Conservation (phyloP, 1,140 invertebrate species). For the Bombus waltoni region DNA sequence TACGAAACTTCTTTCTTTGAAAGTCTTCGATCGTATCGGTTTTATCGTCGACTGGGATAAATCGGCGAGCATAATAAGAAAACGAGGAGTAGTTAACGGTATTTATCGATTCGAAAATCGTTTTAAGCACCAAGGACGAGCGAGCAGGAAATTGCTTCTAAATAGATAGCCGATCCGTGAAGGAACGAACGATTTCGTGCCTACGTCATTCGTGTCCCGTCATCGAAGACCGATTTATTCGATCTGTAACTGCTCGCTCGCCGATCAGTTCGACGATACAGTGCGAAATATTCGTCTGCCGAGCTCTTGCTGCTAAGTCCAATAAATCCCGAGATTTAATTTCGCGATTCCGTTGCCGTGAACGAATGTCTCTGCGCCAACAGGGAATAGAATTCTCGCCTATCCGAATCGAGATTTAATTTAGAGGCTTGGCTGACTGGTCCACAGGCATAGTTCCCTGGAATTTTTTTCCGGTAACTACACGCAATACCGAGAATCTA, state of each 20-base stretch:
- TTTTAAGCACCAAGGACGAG: background rate
- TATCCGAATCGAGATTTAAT: constrained; percentile 55
- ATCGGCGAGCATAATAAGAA: background rate
- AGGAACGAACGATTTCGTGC: background rate
- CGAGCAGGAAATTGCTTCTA: constrained; percentile 12
- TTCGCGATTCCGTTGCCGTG: constrained; percentile 6
- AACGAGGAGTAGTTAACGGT: constrained; percentile 1
- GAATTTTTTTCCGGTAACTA: constrained; percentile 29
- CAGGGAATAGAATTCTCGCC: constrained; percentile 36
- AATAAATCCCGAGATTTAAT: constrained; percentile 39
- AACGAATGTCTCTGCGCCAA: constrained; percentile 6
- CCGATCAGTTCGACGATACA: background rate
- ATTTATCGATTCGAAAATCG: background rate
- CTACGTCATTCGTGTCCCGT: background rate
- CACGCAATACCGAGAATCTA: constrained; percentile 28
- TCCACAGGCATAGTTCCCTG: constrained; percentile 9
- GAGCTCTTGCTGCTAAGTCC: too few relatives aligned
- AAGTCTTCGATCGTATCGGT: background rate
- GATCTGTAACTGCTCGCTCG: background rate
- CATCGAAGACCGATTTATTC: background rate
- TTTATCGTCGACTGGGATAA: background rate
- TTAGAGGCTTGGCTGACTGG: constrained; percentile 14
- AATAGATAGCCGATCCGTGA: background rate
- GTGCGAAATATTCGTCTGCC: background rate
- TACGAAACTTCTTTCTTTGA: background rate